A percentile compares a stretch with the other conserved stretches of the same genome.
Evolutionary conservation across 2,888 invertebrate genomes (phyloP).

Genomic region (Caenorhabditis sp.): DNA sequence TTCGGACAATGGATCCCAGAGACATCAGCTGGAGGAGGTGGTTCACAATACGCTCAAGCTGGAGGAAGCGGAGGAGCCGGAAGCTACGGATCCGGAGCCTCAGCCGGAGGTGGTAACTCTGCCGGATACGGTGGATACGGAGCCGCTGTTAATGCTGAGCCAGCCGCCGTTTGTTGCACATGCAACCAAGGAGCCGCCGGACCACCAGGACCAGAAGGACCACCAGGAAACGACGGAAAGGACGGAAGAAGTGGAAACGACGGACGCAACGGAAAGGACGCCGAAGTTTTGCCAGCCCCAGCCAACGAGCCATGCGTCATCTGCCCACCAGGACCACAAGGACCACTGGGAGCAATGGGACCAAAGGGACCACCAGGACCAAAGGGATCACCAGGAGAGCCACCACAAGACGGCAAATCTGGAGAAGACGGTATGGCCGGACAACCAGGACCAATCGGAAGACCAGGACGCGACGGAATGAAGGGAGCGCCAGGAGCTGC

Average conservation of each 20-base stretch:
- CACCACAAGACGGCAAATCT: conserved; percentile 57
- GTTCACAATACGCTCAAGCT: conserved; percentile 10
- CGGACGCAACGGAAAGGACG: conserved; percentile 61
- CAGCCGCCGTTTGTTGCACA: conserved; percentile 60
- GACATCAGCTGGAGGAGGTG: conserved; percentile 59
- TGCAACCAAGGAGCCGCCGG: conserved; percentile 64
- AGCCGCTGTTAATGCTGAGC: conserved; percentile 61
- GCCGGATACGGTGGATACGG: conserved; percentile 60
- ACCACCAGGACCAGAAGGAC: conserved; percentile 64
- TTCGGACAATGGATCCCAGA: conserved; percentile 66
- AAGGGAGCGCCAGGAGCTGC: conserved; percentile 62
- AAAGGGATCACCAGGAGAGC: conserved; percentile 66
- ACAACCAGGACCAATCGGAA: conserved; percentile 61
- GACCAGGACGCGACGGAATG: conserved; percentile 63
- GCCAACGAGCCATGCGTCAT: conserved; percentile 63
- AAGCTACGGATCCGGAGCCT: conserved; percentile 41
- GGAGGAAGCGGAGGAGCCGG: conserved; percentile 34
- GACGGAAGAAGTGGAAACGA: conserved; percentile 60
- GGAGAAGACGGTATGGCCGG: conserved; percentile 63
- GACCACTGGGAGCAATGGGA: conserved; percentile 59
- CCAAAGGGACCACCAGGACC: conserved; percentile 69
- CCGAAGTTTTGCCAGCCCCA: conserved; percentile 58
- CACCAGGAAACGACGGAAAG: conserved; percentile 63
- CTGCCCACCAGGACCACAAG: conserved; percentile 67
- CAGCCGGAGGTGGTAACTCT: conserved; percentile 30